phyloP scores from a whole-genome alignment of 2,797 vertebrate species.

The Bovichtus variegatus region DNA sequence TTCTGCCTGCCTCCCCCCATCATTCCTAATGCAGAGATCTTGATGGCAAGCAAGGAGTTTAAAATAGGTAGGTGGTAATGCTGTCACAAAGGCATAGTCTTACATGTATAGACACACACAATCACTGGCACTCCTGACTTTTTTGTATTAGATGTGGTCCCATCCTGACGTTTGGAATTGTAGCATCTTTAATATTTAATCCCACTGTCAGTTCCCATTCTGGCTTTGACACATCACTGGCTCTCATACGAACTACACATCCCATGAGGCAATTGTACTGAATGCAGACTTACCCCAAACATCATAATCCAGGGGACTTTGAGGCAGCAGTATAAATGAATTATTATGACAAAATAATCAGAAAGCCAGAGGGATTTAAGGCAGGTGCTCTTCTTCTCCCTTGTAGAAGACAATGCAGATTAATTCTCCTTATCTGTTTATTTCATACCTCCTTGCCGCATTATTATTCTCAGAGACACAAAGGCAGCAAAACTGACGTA shows the following conservation, averaged over 20 bases:
- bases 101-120: neutral
- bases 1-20: conserved; percentile 93
- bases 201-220: conserved; percentile 17
- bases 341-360: conserved; percentile 53
- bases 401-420: conserved; percentile 52
- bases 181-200: conserved; percentile 23
- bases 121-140: conserved; percentile 10
- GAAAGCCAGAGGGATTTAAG: conserved; percentile 48
- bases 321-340: conserved; percentile 35
- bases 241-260: conserved; percentile 24
- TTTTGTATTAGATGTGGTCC: neutral
- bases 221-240: conserved; percentile 12
- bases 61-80: conserved; percentile 90
- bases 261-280: conserved; percentile 18
- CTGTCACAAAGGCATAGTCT: conserved; percentile 26
- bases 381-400: conserved; percentile 54
- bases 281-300: conserved; percentile 52
- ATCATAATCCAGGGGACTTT: conserved; percentile 45
- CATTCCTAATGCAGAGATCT: conserved; percentile 94
- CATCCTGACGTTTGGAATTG: conserved; percentile 7
- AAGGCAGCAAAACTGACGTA: conserved; percentile 33
- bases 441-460: conserved; percentile 46
- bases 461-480: conserved; percentile 53
- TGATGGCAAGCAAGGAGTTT: conserved; percentile 96
- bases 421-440: conserved; percentile 56